These are phyloP conservation scores for Conchocele bisecta DNA, from an alignment of 2,888 invertebrate genomes.

Conservation along the genomic window DNA sequence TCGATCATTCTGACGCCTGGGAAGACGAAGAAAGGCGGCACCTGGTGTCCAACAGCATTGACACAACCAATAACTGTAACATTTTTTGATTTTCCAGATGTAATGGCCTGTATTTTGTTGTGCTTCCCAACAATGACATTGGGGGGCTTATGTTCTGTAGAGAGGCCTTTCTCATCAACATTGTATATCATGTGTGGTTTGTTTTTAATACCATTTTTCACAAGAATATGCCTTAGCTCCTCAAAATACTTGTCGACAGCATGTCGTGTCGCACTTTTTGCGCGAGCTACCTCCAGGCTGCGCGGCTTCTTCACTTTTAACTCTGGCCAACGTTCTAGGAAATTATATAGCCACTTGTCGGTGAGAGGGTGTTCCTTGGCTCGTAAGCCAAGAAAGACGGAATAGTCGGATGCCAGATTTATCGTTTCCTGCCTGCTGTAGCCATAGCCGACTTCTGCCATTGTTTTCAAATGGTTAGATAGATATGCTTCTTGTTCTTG, in stretches of 20 bases:
- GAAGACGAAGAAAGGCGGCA: slow-evolving; percentile 32
- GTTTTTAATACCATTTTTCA: slow-evolving; percentile 33
- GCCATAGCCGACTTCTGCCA: slow-evolving; percentile 30
- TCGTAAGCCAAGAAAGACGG: slow-evolving; percentile 1
- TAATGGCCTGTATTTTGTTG: slow-evolving; percentile 23
- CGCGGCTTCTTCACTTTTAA: slow-evolving; percentile 19
- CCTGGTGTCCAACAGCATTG: no score
- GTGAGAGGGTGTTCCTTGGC: neutral
- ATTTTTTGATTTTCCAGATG: slow-evolving; percentile 23
- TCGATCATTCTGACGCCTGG: slow-evolving; percentile 20
- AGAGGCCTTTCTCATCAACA: slow-evolving; percentile 45
- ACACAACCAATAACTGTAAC: slow-evolving; percentile 25
- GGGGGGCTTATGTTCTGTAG: slow-evolving; percentile 32
- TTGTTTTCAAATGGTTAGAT: neutral
- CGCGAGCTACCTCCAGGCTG: no score
- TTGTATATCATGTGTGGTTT: slow-evolving; percentile 36
- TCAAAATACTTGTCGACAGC: slow-evolving; percentile 27
- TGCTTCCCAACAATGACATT: slow-evolving; percentile 20
- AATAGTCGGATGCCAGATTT: slow-evolving; percentile 31
- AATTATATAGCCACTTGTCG: neutral
- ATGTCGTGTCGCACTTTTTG: slow-evolving; percentile 4
- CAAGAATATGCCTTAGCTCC: slow-evolving; percentile 22
- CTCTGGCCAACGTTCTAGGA: neutral
- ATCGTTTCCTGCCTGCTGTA: slow-evolving; percentile 25
- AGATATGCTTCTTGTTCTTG: slow-evolving; percentile 14